Evolutionary conservation across 2,888 invertebrate species (phyloP).

Genomic region (Parnassius apollo): DNA sequence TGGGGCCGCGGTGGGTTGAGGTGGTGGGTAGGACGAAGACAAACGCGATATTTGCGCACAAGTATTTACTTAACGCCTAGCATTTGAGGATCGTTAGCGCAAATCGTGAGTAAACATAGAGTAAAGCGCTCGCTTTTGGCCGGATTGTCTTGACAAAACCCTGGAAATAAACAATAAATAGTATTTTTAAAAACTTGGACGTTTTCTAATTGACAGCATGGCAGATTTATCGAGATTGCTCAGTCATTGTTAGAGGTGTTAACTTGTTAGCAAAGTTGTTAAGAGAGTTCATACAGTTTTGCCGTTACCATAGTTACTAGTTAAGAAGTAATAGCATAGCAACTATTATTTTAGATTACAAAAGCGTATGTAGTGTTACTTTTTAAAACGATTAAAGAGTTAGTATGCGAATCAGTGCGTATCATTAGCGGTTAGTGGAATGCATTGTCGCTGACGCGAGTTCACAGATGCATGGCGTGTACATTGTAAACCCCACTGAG

Average conservation of each 20-base stretch:
- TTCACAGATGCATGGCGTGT: constrained; percentile 91
- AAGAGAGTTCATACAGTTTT: constrained; percentile 72
- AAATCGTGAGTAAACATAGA: constrained; percentile 71
- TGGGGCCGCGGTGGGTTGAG: constrained; percentile 33
- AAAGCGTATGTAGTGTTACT: constrained; percentile 62
- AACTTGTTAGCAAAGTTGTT: constrained; percentile 77
- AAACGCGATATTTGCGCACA: constrained; percentile 62
- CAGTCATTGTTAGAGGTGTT: constrained; percentile 77
- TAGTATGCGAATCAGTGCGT: constrained; percentile 57
- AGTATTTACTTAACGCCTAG: constrained; percentile 74
- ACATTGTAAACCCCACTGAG: constrained; percentile 85
- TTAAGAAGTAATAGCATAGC: constrained; percentile 71
- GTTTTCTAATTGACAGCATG: constrained; percentile 73
- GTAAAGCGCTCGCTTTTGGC: constrained; percentile 67
- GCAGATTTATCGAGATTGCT: constrained; percentile 77
- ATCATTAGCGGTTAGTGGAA: constrained; percentile 73
- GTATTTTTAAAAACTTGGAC: constrained; percentile 71
- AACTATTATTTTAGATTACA: constrained; percentile 61
- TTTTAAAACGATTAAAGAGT: constrained; percentile 57
- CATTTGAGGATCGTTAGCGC: constrained; percentile 78
- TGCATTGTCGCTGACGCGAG: constrained; percentile 78
- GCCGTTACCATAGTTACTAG: constrained; percentile 59
- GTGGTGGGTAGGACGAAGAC: constrained; percentile 41
- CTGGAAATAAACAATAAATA: constrained; percentile 72
- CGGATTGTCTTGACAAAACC: constrained; percentile 69